Evolutionary conservation across 2,888 invertebrate genomes (phyloP), one percentile per base, ranked within the genome.

Genomic region (Capitulum mitella): DNA sequence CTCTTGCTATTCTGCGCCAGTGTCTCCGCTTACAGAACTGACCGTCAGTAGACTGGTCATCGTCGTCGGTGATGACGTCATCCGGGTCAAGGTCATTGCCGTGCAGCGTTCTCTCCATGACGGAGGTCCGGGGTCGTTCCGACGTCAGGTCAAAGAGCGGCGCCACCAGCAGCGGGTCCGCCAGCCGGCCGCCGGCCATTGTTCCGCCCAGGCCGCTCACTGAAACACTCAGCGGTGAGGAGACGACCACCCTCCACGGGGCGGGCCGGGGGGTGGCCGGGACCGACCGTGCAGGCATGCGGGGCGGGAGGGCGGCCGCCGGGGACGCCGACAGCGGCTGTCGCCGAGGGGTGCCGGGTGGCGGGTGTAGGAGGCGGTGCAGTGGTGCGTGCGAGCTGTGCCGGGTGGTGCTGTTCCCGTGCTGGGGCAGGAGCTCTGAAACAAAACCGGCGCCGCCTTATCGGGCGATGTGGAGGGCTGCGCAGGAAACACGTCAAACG

Each of bases 141-240:
- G 37, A 37, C 22, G 22, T 37, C 70, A 22, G 22, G 22, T 70
- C 70, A 26, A 37, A 37, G 37, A 70, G 37, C 22, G 70, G 37
- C 19, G 37, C 70, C 37, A 70, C 70, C 37, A 70, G 70, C 22
- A 19, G 37, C 32, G 34, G 70, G 78, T 93, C 92, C 84, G 95
- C 87, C 79, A 93, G 90, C 83, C 89, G 88, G 85, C 91, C 90
- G 85, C 95, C 95, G 84, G 91, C 91, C 22, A 1, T 19, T 37
- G 6, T 37, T 22, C 70, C 70, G 14, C 26, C 37, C 70, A 70
- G 70, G 8, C n/a, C 70, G 37, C 6, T 2, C 34, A 70, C 70
- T 70, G 70, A 22, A 70, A 70, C 70, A 70, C 6, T 2, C 6
- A 2, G 6, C 22, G 34, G 70, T 70, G 70, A 70, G 19, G 70